Conservation (phyloP, 2,888 invertebrate species). For the Ceratothoa steindachneri region DNA sequence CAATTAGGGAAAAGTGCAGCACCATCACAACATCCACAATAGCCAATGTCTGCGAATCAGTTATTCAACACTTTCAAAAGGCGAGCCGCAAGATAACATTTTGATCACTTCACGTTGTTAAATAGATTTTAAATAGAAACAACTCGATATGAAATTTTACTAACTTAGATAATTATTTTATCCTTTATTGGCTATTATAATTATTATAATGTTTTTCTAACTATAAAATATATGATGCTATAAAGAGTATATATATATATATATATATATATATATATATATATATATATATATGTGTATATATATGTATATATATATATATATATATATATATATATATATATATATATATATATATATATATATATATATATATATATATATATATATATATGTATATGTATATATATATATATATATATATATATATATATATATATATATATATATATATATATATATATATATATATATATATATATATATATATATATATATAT, state of each 20-base stretch:
- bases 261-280: neutral
- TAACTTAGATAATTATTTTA: too few species aligned
- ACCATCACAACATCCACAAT: too few species aligned
- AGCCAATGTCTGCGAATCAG: too few species aligned
- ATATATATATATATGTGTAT: neutral
- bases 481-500: constrained; percentile 10
- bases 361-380: constrained; percentile 13
- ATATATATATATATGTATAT: neutral
- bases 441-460: constrained; percentile 21
- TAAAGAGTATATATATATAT: neutral
- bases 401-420: neutral
- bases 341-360: neutral
- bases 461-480: constrained; percentile 17
- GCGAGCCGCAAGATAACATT: too few species aligned
- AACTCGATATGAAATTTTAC: too few species aligned
- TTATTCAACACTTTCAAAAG: too few species aligned
- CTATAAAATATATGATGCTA: neutral
- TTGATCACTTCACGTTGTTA: too few species aligned
- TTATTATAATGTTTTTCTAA: too few species aligned
- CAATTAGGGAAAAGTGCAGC: too few species aligned
- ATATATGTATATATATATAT: neutral
- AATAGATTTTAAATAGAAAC: too few species aligned
- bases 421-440: constrained; percentile 1
- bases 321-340: neutral
- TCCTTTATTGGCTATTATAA: too few species aligned